Base-by-base conservation (phyloP, 2,888 invertebrate genomes). In the Linyphia triangularis region DNA sequence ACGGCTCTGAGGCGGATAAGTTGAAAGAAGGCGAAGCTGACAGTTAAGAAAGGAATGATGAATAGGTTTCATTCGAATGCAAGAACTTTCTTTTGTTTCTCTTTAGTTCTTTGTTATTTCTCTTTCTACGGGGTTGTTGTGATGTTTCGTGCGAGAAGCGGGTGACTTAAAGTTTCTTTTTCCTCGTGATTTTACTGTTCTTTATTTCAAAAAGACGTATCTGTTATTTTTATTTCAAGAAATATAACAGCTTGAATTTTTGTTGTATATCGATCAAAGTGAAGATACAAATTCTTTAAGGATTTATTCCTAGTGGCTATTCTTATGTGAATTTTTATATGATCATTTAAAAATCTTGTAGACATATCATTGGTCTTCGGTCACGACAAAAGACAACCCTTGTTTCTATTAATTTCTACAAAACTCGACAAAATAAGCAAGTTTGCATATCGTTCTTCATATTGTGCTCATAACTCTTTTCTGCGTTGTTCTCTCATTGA, bases 41-140 rank as follows among this genome's bases (percentile, higher is more conserved):
- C 78, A 78, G 65, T 51, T 67, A 67, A 65, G 78, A 26, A 78
- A 59, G 19, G 59, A 78, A 69, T 82, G 82, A 82, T 69, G 82
- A 72, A 82, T 82, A 70, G 82, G 24, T 82, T 82, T 82, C 82
- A 70, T 82, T 72, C 57, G 61, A 65, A 78, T 43, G 65, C 63
- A 26, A 69, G 69, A 26, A 57, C 22, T 30, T 19, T 59, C 19
- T 57, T 81, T 81, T 81, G 57, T 81, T 57, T 40, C 30, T 37
- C 33, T 65, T 67, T 72, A 30, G 9, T 70, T 59, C 61, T 9
- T 19, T 22, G 37, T 40, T 37, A 24, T 59, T 61, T 59, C 26
- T 69, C 57, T 24, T 65, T 57, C 43, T 22, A 2, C 3, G 70
- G 57, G 30, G 24, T 16, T 77, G 37, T 33, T 57, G 26, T 26